Conservation (phyloP, 2,797 vertebrate species). For the Coccyzus lansbergi region DNA sequence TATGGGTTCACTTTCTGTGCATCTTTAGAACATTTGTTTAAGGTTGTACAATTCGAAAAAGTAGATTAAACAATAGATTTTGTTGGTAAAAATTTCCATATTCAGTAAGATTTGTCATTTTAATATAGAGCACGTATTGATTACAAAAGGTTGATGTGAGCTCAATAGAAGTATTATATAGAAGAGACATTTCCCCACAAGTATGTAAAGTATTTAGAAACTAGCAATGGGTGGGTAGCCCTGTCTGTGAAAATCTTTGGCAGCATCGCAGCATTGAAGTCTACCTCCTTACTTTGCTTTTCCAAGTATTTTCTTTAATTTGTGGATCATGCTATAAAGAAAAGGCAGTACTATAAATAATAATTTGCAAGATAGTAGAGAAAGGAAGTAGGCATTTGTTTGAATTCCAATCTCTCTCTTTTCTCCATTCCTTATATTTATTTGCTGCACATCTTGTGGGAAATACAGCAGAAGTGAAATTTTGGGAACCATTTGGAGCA, state of each 20-base stretch:
- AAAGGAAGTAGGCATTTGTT: neutral
- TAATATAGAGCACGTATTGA: neutral
- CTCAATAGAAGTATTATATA: neutral
- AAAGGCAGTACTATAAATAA: neutral
- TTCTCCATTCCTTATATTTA: neutral
- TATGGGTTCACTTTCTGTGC: neutral
- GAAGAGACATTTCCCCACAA: neutral
- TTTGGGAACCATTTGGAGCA: neutral
- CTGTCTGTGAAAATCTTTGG: neutral
- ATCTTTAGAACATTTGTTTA: constrained; percentile 10
- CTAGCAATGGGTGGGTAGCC: neutral
- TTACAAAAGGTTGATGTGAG: neutral
- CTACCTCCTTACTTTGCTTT: neutral
- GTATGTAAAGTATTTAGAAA: neutral
- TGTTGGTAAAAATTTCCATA: neutral
- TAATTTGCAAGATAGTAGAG: neutral
- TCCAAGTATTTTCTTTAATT: neutral
- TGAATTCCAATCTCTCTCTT: neutral
- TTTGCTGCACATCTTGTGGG: neutral
- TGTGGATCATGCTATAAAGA: neutral
- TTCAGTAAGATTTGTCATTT: neutral
- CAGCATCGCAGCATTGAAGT: neutral
- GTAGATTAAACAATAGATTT: neutral
- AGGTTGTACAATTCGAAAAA: neutral
- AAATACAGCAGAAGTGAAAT: neutral